Evolutionary conservation across 1,140 invertebrate species (phyloP).

Genomic region (Nylanderia fulva): DNA sequence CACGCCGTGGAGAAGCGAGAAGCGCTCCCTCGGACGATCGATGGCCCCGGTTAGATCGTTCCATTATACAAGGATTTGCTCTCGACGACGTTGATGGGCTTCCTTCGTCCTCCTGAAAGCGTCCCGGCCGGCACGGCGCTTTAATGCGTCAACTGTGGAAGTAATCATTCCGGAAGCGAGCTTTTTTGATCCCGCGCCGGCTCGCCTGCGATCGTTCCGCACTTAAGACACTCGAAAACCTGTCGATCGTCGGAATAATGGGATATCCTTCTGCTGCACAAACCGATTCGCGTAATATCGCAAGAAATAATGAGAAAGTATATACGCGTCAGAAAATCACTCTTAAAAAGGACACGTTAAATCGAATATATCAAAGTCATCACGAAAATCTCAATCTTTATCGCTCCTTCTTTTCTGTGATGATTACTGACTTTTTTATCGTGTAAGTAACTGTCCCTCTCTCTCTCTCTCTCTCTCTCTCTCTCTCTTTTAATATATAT

Average conservation of each 20-base stretch:
- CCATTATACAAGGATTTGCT: constrained; percentile 73
- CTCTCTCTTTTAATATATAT: too few relatives aligned
- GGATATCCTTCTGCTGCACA: too few relatives aligned
- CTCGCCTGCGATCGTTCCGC: not conserved
- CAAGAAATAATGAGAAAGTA: too few relatives aligned
- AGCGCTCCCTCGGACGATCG: constrained; percentile 57
- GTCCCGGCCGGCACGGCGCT: not conserved
- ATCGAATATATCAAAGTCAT: too few relatives aligned
- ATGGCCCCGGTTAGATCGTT: constrained; percentile 66
- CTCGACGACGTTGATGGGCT: constrained; percentile 71
- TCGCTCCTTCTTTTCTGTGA: too few relatives aligned
- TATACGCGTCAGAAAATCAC: too few relatives aligned
- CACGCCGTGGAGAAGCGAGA: constrained; percentile 8
- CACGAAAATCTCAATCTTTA: too few relatives aligned
- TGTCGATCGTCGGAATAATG: not conserved
- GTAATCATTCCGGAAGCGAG: constrained; percentile 33
- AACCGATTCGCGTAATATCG: too few relatives aligned
- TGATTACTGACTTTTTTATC: too few relatives aligned
- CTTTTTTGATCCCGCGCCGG: constrained; percentile 11
- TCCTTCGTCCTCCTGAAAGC: constrained; percentile 41
- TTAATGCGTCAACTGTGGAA: constrained; percentile 43
- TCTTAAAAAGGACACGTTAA: too few relatives aligned
- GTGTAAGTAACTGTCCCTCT: too few relatives aligned
- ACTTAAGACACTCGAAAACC: constrained; percentile 17
- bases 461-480: too few relatives aligned